These are phyloP conservation scores for Chirona hameri DNA, from an alignment of 2,888 invertebrate species.

Conservation along the genomic window DNA sequence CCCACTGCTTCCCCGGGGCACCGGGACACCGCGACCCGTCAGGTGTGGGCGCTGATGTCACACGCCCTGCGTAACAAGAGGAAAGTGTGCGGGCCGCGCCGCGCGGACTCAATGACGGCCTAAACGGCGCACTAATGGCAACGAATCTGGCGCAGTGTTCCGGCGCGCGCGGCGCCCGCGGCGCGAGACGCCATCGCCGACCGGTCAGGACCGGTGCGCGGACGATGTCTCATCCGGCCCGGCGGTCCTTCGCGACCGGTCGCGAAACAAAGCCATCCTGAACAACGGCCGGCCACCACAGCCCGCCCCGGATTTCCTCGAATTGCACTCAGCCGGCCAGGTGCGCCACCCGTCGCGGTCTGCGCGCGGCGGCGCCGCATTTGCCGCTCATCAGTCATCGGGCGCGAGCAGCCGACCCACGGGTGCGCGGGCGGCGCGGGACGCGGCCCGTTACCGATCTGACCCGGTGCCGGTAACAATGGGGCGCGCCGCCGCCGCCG, in stretches of 20 bases:
- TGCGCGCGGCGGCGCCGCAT: neutral
- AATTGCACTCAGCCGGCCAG: too few species aligned
- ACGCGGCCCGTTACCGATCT: neutral
- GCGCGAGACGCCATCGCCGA: neutral
- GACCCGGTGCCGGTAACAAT: neutral
- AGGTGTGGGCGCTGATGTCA: neutral
- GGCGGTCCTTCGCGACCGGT: too few species aligned
- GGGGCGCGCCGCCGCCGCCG: neutral
- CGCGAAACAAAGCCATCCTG: too few species aligned
- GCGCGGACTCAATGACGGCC: neutral
- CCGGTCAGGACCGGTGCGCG: neutral
- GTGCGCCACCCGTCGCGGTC: neutral
- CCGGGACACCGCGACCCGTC: neutral
- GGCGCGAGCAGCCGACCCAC: neutral
- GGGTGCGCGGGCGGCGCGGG: neutral
- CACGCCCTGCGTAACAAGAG: neutral
- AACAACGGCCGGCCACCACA: too few species aligned
- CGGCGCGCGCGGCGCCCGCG: neutral
- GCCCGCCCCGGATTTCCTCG: too few species aligned
- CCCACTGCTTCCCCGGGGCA: neutral
- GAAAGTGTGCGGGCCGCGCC: neutral
- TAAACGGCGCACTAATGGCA: conserved; percentile 3
- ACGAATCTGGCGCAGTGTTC: conserved; percentile 6
- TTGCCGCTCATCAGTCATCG: neutral
- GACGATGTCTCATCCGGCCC: too few species aligned